Evolutionary conservation across 2,888 invertebrate species (phyloP), one percentile per base, ranked within the genome.

Genomic region (Drosophila rubida): DNA sequence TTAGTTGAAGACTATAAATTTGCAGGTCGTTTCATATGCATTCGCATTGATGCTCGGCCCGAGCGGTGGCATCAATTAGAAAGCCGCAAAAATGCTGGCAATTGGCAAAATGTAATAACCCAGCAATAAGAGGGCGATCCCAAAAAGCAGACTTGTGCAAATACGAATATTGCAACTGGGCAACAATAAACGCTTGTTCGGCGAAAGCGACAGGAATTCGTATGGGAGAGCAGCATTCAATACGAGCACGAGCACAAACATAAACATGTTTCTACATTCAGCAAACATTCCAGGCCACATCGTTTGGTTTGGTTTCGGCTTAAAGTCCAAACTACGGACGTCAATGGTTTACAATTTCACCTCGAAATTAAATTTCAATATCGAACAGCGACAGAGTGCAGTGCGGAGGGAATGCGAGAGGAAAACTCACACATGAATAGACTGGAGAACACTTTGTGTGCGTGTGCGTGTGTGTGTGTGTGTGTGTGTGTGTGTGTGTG

Each of bases 281-380:
- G 49, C 78, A 85, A 82, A 78, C 80, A 70, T 63, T 78, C 25
- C 46, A 49, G 48, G 51, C 72, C 68, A 51, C 57, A 50, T 42
- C 57, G 57, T 48, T 60, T 60, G 49, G 32, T 32, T 11, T 25
- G 25, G 68, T 45, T 67, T 49, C 42, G 55, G 84, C 78, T 80
- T 80, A 67, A 80, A 80, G 87, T 74, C 81, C 58, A 49, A 64
- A 51, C 69, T 32, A 32, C 32, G 11, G 62, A 44, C 67, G 57
- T 44, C 30, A 19, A 41, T 53, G 53, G 73, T 72, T 80, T 79
- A 75, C 82, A 74, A 59, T 74, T 84, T 78, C 42, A 80, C 61
- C 78, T 83, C 81, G 59, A 80, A 86, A 87, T 80, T 80, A 63
- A 87, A 80, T 80, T 84, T 70, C 57, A 27, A 39, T 19, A 54